Evolutionary conservation across 30 jellyfish, hydroid and myxozoan genomes (phyloP).

Genomic region (Cassiopea xamachana): DNA sequence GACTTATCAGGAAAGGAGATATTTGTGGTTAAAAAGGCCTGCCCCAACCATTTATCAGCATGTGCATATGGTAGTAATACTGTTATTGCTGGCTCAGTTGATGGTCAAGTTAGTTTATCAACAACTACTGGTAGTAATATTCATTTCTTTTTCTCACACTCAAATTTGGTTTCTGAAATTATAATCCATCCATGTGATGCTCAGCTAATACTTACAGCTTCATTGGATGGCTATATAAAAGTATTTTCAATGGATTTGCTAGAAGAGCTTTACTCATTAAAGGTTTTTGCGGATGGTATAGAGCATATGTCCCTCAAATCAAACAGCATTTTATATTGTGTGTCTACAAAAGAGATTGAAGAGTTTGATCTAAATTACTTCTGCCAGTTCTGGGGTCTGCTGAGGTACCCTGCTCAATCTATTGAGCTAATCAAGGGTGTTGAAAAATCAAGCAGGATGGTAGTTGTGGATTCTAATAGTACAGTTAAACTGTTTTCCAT

Average conservation of each 20-base stretch:
- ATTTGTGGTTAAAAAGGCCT: constrained; percentile 41
- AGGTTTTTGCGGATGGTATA: constrained; percentile 70
- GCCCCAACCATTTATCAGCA: constrained; percentile 71
- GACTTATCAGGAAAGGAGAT: constrained; percentile 56
- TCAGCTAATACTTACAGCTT: constrained; percentile 67
- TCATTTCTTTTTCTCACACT: constrained; percentile 62
- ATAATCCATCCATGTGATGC: constrained; percentile 83
- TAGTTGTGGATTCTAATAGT: constrained; percentile 55
- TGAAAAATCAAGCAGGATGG: constrained; percentile 40
- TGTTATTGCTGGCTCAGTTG: constrained; percentile 74
- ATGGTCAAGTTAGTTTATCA: constrained; percentile 72
- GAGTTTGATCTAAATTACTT: constrained; percentile 70
- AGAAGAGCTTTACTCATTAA: constrained; percentile 77
- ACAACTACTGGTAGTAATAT: constrained; percentile 77
- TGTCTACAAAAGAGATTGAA: constrained; percentile 71
- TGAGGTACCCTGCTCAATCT: constrained; percentile 71
- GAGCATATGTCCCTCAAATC: constrained; percentile 67
- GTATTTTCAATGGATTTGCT: constrained; percentile 69
- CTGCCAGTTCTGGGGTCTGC: constrained; percentile 81
- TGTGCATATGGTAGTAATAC: constrained; percentile 75
- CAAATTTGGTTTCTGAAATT: constrained; percentile 62
- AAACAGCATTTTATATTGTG: constrained; percentile 46
- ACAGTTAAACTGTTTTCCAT: constrained; percentile 63
- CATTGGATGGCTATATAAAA: constrained; percentile 85
- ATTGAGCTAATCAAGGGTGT: constrained; percentile 29